These are phyloP conservation scores for Batillaria attramentaria DNA, from an alignment of 1,140 invertebrate species.

Conservation along the genomic window DNA sequence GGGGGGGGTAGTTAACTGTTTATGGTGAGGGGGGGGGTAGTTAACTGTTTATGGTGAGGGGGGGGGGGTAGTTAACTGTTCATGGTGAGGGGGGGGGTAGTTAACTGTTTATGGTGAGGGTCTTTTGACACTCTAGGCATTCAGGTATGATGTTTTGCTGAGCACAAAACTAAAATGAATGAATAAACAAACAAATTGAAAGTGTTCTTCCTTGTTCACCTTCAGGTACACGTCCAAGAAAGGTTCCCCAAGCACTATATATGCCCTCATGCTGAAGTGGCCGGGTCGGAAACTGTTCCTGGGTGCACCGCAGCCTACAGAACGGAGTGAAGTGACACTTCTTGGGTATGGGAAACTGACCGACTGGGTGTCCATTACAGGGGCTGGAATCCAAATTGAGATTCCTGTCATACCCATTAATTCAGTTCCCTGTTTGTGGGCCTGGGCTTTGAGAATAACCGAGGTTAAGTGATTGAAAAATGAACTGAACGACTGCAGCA, in stretches of 20 bases:
- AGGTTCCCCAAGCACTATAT: neutral
- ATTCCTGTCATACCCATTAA: neutral
- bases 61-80: neutral
- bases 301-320: neutral
- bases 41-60: no score
- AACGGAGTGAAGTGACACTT: neutral
- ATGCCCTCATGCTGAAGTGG: constrained; percentile 13
- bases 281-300: neutral
- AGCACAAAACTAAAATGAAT: no score
- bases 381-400: neutral
- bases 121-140: no score
- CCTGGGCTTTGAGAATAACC: neutral
- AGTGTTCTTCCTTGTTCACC: neutral
- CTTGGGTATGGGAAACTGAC: neutral
- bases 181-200: neutral
- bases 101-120: no score
- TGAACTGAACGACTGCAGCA: no score
- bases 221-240: constrained; percentile 7
- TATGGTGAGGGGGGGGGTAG: no score
- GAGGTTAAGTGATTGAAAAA: neutral
- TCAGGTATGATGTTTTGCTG: no score
- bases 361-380: neutral
- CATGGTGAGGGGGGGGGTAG: neutral
- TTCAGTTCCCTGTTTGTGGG: neutral
- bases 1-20: no score